Percentiles rank a stretch among this genome's conserved stretches.
Conservation (phyloP, 2,888 invertebrate species). For the Leptothorax acervorum region DNA sequence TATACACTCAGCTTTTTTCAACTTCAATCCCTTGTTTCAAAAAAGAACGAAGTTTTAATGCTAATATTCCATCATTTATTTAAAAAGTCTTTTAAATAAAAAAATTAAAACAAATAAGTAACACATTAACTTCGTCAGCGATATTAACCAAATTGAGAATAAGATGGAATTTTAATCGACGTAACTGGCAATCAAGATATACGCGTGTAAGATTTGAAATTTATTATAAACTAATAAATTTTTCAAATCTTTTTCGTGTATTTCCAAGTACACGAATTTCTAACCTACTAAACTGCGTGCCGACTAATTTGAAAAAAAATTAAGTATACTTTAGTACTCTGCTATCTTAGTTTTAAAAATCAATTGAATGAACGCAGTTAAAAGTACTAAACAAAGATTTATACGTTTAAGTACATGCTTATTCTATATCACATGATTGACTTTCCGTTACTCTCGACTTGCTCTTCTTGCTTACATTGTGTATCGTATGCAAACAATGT, state of each 20-base stretch:
- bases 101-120: not conserved
- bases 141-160: no score
- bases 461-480: not conserved
- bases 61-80: not conserved
- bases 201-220: no score
- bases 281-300: no score
- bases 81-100: not conserved
- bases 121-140: no score
- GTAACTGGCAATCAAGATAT: no score
- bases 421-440: constrained; percentile 69
- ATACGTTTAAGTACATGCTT: constrained; percentile 52
- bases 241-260: no score
- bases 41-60: not conserved
- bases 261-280: no score
- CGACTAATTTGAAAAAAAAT: not conserved
- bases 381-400: constrained; percentile 16
- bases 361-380: not conserved
- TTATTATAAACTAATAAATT: no score
- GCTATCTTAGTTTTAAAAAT: not conserved
- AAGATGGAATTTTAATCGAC: no score
- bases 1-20: not conserved
- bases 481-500: not conserved
- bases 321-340: constrained; percentile 19
- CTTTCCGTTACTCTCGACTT: constrained; percentile 43
- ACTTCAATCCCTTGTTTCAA: not conserved